Evolutionary conservation across 1,140 invertebrate genomes (phyloP).

Genomic region (Glossosoma conforme): DNA sequence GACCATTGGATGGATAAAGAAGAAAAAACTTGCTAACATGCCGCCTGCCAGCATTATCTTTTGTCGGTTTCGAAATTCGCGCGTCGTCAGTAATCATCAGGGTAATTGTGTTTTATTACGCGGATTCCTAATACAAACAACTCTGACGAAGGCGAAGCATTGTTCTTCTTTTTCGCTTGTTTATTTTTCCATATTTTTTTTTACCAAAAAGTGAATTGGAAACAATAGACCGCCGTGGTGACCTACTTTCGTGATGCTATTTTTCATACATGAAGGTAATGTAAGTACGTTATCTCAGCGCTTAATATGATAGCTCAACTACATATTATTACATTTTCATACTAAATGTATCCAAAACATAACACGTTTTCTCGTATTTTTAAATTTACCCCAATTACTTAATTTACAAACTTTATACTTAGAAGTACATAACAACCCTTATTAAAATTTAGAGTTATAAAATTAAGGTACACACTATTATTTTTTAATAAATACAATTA

Average conservation of each 20-base stretch:
- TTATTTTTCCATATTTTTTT: constrained; percentile 20
- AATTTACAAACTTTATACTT: too few relatives aligned
- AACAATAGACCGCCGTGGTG: constrained; percentile 27
- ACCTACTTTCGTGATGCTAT: constrained; percentile 22
- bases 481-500: too few relatives aligned
- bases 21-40: too few relatives aligned
- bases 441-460: too few relatives aligned
- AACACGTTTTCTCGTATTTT: too few relatives aligned
- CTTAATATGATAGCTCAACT: background rate
- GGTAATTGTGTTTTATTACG: constrained; percentile 30
- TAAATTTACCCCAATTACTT: too few relatives aligned
- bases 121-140: constrained; percentile 24
- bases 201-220: constrained; percentile 17
- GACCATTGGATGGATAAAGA: too few relatives aligned
- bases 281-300: constrained; percentile 4
- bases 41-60: too few relatives aligned
- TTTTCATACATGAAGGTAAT: constrained; percentile 21
- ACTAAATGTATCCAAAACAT: too few relatives aligned
- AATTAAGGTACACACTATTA: too few relatives aligned
- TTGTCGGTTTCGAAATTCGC: constrained; percentile 16
- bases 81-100: constrained; percentile 14
- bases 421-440: too few relatives aligned
- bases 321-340: too few relatives aligned
- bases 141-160: constrained; percentile 20
- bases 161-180: constrained; percentile 28